Conservation (phyloP, 2,113 vertebrate genomes). For the Archocentrus centrarchus region DNA sequence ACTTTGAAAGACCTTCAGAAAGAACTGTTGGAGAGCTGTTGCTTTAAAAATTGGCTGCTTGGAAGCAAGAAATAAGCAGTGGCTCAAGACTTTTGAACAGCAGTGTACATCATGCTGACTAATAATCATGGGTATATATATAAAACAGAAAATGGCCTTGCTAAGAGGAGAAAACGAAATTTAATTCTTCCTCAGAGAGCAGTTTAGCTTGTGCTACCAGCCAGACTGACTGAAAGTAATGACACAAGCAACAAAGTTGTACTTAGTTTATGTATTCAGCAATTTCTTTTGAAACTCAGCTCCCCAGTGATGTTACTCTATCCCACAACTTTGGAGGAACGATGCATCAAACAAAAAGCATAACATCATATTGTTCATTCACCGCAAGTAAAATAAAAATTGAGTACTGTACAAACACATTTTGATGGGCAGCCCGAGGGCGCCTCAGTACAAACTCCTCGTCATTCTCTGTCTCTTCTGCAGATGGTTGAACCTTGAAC, state of each 20-base stretch:
- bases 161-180: background rate
- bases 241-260: background rate
- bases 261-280: background rate
- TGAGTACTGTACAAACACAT: background rate
- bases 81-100: background rate
- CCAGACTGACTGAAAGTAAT: background rate
- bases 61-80: background rate
- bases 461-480: background rate
- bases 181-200: background rate
- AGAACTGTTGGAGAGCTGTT: background rate
- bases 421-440: background rate
- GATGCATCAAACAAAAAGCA: background rate
- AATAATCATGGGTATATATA: background rate
- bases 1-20: background rate
- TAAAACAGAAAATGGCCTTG: background rate
- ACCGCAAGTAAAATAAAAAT: background rate
- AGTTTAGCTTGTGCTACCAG: background rate
- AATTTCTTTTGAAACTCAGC: conserved; percentile 5
- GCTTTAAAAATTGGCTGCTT: background rate
- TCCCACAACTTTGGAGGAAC: background rate
- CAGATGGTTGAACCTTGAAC: conserved; percentile 22
- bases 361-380: background rate
- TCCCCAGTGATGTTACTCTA: background rate
- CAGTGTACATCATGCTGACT: background rate
- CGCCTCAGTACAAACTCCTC: background rate